phyloP scores from a whole-genome alignment of 2,113 vertebrate genomes.

The Nipponia nippon region DNA sequence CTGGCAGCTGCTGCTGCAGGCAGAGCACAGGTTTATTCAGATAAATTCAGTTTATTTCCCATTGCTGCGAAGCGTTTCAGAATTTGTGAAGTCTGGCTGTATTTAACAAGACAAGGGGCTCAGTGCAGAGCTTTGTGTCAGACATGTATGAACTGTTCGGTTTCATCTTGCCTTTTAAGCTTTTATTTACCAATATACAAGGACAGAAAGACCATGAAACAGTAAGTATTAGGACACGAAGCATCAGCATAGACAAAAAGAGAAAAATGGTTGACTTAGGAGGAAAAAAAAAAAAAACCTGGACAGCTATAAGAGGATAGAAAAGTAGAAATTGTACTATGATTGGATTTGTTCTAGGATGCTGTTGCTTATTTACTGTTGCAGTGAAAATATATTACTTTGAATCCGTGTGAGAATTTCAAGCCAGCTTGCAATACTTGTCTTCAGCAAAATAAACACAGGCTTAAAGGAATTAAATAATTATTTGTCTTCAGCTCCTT shows the following conservation, averaged over 20 bases:
- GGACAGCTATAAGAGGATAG: neutral
- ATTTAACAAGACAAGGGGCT: neutral
- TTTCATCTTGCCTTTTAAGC: neutral
- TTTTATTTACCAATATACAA: neutral
- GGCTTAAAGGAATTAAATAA: neutral
- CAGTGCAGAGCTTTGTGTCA: neutral
- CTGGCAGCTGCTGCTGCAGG: neutral
- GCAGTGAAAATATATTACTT: neutral
- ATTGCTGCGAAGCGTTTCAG: neutral
- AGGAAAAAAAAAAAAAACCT: neutral
- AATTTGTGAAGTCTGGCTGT: neutral
- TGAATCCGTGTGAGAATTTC: neutral
- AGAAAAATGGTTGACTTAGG: neutral
- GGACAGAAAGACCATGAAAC: neutral
- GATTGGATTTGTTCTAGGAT: neutral
- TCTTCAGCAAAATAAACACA: neutral
- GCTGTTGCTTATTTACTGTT: neutral
- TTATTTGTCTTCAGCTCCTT: neutral
- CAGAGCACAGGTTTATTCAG: neutral
- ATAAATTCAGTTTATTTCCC: neutral
- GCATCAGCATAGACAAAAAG: neutral
- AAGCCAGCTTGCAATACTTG: neutral
- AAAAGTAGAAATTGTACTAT: neutral
- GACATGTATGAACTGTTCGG: fast-evolving
- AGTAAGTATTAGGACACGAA: neutral